Percentiles rank a stretch among this genome's conserved stretches.
Conservation (phyloP, 2,797 vertebrate species). For the Sebastes taczanowskii region DNA sequence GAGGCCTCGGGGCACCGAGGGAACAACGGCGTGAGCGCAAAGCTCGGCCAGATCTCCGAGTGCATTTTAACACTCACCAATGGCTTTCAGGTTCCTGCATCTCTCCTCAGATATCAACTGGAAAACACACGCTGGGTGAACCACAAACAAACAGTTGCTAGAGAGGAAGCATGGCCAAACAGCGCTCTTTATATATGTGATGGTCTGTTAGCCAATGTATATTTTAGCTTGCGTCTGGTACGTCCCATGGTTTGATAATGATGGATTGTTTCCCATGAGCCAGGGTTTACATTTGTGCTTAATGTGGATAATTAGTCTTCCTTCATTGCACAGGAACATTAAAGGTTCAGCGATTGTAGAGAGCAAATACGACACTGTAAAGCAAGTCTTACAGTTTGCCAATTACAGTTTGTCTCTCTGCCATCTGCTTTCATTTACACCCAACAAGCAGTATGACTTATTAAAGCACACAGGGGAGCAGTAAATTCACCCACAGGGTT, state of each 20-base stretch:
- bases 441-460: conserved; percentile 58
- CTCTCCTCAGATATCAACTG: conserved; percentile 33
- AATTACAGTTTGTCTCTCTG: conserved; percentile 41
- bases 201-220: conserved; percentile 37
- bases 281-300: conserved; percentile 14
- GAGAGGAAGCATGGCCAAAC: conserved; percentile 24
- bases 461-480: conserved; percentile 46
- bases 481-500: conserved; percentile 54
- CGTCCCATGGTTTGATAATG: conserved; percentile 8
- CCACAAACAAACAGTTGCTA: conserved; percentile 46
- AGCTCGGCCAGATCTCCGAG: conserved; percentile 47
- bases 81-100: conserved; percentile 49
- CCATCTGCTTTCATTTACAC: conserved; percentile 73
- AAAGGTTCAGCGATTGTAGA: conserved; percentile 33
- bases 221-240: conserved; percentile 26
- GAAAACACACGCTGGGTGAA: conserved; percentile 29
- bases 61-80: conserved; percentile 60
- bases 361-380: conserved; percentile 34
- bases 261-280: conserved; percentile 31
- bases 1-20: conserved; percentile 55
- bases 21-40: conserved; percentile 38
- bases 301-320: conserved; percentile 47
- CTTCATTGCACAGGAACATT: conserved; percentile 29
- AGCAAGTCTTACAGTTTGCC: conserved; percentile 26
- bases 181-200: conserved; percentile 15